phyloP scores from a whole-genome alignment of 2,797 vertebrate species.

The Ceryle rudis region DNA sequence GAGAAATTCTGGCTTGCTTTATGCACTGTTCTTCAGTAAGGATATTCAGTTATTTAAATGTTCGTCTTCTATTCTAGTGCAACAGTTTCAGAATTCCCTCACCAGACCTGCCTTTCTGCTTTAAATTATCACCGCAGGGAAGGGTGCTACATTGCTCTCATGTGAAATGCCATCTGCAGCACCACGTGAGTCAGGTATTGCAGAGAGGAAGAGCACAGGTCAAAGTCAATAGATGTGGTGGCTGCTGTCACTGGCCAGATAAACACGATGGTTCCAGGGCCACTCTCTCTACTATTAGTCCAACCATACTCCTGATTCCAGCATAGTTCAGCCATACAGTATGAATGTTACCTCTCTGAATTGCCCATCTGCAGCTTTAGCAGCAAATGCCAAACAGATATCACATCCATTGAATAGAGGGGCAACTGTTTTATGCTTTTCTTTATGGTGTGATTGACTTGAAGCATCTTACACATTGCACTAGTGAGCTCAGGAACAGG shows the following conservation, averaged over 20 bases:
- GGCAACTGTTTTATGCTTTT: neutral
- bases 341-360: neutral
- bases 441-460: neutral
- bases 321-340: neutral
- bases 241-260: neutral
- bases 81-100: neutral
- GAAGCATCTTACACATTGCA: neutral
- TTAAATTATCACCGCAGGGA: neutral
- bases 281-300: neutral
- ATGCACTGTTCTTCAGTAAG: neutral
- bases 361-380: neutral
- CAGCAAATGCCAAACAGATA: neutral
- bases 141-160: neutral
- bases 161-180: neutral
- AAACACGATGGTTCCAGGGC: neutral
- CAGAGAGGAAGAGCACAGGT: neutral
- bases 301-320: neutral
- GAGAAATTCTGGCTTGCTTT: neutral
- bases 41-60: neutral
- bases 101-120: neutral
- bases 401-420: rapidly evolving
- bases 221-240: rapidly evolving
- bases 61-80: rapidly evolving
- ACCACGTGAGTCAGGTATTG: neutral
- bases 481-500: neutral